These are phyloP conservation scores for Rotaria socialis DNA, from an alignment of 2,888 invertebrate species.

Conservation along the genomic window DNA sequence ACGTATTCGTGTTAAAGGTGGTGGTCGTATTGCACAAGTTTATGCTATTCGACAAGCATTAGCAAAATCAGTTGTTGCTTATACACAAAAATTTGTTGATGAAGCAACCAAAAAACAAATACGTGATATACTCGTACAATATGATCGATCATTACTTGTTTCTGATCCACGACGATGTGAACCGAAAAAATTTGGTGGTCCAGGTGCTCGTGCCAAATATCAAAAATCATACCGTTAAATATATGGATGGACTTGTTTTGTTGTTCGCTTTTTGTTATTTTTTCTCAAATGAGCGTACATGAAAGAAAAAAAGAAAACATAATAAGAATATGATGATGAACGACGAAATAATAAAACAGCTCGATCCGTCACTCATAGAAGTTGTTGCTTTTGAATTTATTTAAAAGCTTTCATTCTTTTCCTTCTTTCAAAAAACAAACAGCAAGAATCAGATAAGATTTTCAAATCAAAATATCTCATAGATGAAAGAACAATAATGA, in stretches of 20 bases:
- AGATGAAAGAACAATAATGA: no score
- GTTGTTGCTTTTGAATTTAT: neutral
- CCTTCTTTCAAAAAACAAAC: no score
- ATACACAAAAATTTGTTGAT: constrained; percentile 98
- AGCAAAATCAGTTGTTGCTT: constrained; percentile 92
- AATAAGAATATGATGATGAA: constrained; percentile 11
- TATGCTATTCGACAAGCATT: constrained; percentile 98
- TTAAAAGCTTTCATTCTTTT: no score
- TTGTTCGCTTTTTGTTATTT: constrained; percentile 19
- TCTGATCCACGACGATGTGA: constrained; percentile 98
- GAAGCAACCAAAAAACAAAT: constrained; percentile 99
- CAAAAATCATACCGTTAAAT: constrained; percentile 99
- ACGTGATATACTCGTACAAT: constrained; percentile 92
- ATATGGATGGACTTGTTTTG: constrained; percentile 23
- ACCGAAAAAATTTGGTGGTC: constrained; percentile 99
- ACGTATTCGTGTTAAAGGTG: constrained; percentile 91
- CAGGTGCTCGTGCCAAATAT: constrained; percentile 97
- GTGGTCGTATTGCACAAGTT: constrained; percentile 96
- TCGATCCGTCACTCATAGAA: constrained; percentile 1
- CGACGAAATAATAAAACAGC: constrained; percentile 1
- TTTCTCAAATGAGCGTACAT: constrained; percentile 23
- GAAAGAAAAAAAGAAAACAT: neutral
- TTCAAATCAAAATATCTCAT: no score
- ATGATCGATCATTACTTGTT: constrained; percentile 91
- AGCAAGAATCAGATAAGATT: no score